Base-by-base conservation (phyloP, 2,888 invertebrate genomes). In the Lamellibrachia columna region DNA sequence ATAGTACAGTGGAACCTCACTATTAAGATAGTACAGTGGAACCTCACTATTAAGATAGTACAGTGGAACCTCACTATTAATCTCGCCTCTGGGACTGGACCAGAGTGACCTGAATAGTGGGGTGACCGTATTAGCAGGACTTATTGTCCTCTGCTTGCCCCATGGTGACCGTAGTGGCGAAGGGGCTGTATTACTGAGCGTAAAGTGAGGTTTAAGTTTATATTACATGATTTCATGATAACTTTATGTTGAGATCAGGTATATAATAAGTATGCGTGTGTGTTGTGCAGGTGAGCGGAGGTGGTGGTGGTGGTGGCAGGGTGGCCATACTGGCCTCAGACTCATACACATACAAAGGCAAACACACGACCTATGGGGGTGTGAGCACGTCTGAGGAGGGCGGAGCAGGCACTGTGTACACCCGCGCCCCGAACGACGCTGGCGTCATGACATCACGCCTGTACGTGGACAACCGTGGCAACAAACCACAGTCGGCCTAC, bases 391-490 rank as follows among this genome's bases (percentile, higher is more conserved):
- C 91, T 9, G 95, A 95, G 92, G 93, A 93, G 91, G 95, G 95
- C 90, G 95, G 95, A 22, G 94, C 95, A 6, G 95, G 95, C 22
- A 95, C 95, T 22, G 94, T 94, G 15, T 95, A 94, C 93, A 93
- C 94, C 91, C 55, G 91, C 40, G 93, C 93, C 53, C 94, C 94
- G 0, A 60, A 92, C n/a, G 91, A 55, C 28, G 91, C n/a, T 8
- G 92, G 4, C 28, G 91, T 11, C 53, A 92, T 92, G 11, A 93
- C 94, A 92, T 92, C 93, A 15, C 11, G 52, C 52, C 93, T 95
- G 53, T 93, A 93, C 52, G 92, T 95, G n/a, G 95, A 95, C 94
- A 95, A 95, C 93, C 91, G 93, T 15, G 94, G 94, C n/a, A 93
- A 94, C 92, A 92, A 92, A 53, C 95, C 95, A 0, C 92, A 93